Evolutionary conservation across 2,888 invertebrate genomes (phyloP).

Genomic region (Ormyrus rosae): DNA sequence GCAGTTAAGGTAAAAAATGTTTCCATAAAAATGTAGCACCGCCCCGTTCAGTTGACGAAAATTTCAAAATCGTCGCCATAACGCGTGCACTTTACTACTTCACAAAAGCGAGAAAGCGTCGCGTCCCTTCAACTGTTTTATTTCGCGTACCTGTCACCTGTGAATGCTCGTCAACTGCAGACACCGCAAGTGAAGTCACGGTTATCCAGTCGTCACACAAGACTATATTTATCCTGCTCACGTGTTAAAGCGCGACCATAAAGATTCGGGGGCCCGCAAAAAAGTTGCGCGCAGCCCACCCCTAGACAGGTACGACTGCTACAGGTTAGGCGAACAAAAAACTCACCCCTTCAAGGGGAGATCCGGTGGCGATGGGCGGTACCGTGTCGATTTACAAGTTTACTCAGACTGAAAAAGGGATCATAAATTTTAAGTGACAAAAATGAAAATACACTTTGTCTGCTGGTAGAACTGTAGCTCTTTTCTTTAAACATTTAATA

Average conservation of each 20-base stretch:
- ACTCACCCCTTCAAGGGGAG: constrained; percentile 38
- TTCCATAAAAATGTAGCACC: constrained; percentile 21
- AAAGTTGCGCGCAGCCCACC: constrained; percentile 18
- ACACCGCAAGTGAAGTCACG: constrained; percentile 31
- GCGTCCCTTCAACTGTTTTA: constrained; percentile 30
- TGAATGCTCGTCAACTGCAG: constrained; percentile 37
- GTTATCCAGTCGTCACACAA: constrained; percentile 16
- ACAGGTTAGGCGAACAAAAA: constrained; percentile 48
- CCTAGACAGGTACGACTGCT: constrained; percentile 43
- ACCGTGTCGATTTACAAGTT: constrained; percentile 42
- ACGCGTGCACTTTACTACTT: constrained; percentile 20
- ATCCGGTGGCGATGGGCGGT: constrained; percentile 9
- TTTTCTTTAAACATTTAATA: no score
- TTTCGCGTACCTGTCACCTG: constrained; percentile 45
- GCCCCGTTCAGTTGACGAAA: background rate
- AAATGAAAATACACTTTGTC: no score
- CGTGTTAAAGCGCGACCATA: constrained; percentile 54
- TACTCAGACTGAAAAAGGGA: constrained; percentile 20
- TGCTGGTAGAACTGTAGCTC: no score
- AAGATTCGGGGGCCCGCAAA: constrained; percentile 45
- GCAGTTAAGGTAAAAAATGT: background rate
- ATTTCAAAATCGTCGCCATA: constrained; percentile 15
- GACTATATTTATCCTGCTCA: constrained; percentile 49
- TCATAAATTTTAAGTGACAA: constrained; percentile 14
- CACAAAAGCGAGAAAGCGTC: constrained; percentile 12